Conservation (phyloP, 2,888 invertebrate species). For the Heliconius erato region DNA sequence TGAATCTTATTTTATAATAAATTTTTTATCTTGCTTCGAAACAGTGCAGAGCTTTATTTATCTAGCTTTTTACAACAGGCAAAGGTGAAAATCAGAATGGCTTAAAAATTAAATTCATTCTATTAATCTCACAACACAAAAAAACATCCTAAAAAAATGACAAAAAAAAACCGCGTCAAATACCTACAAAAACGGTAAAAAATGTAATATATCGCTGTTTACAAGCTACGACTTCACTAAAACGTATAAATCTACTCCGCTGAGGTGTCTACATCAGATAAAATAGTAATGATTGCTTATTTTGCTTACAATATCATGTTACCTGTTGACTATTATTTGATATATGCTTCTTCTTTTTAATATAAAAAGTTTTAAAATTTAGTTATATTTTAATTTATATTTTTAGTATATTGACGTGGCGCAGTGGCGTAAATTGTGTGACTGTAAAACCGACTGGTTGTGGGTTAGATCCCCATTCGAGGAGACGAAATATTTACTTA, state of each 20-base stretch:
- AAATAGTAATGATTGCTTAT: slow-evolving; percentile 36
- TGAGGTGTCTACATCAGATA: slow-evolving; percentile 41
- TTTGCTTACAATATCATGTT: slow-evolving; percentile 44
- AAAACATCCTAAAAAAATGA: background rate
- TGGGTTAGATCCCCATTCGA: too few relatives aligned
- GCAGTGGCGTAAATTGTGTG: too few relatives aligned
- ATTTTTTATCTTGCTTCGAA: background rate
- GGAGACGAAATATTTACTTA: too few relatives aligned
- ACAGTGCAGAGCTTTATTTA: background rate
- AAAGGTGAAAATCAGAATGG: background rate
- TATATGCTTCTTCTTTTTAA: background rate
- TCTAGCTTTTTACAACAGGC: background rate
- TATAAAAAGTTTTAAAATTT: background rate
- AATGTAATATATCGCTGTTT: slow-evolving; percentile 8
- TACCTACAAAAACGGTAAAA: background rate
- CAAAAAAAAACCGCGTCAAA: background rate
- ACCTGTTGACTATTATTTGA: slow-evolving; percentile 37
- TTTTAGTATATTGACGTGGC: too few relatives aligned
- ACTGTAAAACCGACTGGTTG: too few relatives aligned
- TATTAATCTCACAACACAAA: background rate
- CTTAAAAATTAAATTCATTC: background rate
- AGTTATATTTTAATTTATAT: background rate
- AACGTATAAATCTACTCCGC: slow-evolving; percentile 31
- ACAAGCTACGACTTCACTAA: slow-evolving; percentile 15
- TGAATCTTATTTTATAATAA: background rate